Conservation (phyloP, 1,140 invertebrate genomes). For the Hetaerina americana region DNA sequence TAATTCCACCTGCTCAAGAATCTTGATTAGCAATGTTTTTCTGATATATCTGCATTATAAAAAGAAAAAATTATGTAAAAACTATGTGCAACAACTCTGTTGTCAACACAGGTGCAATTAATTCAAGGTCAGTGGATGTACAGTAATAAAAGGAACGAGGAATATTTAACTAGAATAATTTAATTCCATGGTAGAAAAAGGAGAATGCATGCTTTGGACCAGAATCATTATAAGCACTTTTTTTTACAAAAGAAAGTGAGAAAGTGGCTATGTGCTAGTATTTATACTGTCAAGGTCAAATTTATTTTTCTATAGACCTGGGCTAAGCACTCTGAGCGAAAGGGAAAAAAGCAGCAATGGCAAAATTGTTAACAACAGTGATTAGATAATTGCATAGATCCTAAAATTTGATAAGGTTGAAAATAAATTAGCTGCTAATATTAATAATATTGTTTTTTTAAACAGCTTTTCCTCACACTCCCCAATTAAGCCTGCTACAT, state of each 20-base stretch:
- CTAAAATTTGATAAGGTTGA: not conserved
- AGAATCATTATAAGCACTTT: not conserved
- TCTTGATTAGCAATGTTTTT: no score
- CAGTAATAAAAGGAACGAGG: not conserved
- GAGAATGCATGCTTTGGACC: not conserved
- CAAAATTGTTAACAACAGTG: not conserved
- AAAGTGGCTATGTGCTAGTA: not conserved
- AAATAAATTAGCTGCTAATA: not conserved
- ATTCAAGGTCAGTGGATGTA: no score
- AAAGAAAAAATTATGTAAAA: no score
- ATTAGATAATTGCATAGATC: not conserved
- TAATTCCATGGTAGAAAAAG: not conserved
- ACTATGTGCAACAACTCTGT: no score
- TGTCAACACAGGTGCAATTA: no score
- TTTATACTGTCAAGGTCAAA: not conserved
- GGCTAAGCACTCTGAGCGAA: not conserved
- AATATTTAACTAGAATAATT: constrained; percentile 1
- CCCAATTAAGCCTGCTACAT: not conserved
- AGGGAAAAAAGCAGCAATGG: not conserved
- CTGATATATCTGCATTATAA: no score
- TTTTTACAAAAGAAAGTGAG: not conserved
- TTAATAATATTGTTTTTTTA: not conserved
- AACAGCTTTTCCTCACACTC: not conserved
- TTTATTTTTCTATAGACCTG: not conserved
- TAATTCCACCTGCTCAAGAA: no score